Base-by-base conservation (phyloP, 2,797 vertebrate genomes). In the Chiroxiphia lanceolata region DNA sequence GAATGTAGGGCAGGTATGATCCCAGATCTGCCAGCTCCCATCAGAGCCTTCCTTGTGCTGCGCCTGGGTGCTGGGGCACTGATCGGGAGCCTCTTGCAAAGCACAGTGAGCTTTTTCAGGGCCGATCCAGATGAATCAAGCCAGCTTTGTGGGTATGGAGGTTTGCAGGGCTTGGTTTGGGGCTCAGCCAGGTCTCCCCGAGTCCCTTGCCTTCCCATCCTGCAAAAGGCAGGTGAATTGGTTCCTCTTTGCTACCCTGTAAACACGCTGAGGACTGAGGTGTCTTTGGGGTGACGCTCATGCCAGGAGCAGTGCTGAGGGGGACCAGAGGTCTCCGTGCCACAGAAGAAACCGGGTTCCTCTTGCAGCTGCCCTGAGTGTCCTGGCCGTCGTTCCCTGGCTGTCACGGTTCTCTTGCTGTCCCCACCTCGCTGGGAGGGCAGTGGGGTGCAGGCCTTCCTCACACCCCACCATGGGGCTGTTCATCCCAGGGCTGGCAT, bases 1-100 rank as follows among this genome's bases (percentile, higher is more conserved):
- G 26, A 96, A 95, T 95, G 82, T 96, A 95, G 95, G 95, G 91
- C 94, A 95, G 91, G 90, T 83, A 83, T 50, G 89, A 90, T n/a
- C 86, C 93, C 76, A 87, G 92, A 93, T 97, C 91, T 94, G 90
- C 91, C 95, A 94, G 59, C 84, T 95, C 88, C 89, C 83, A 69
- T 87, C 92, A 92, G 81, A 76, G 69, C 76, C 51, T 82, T 0
- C 76, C 51, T 82, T 0, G 3, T 10, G 3, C 11, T 3, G 54
- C 0, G 4, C 70, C 34, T 0, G 15, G 42, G 13, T 47, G 74
- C 69, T 40, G 44, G 72, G n/a, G 15, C 17, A 3, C 64, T 53
- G 36, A 10, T 56, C 4, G 1, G 18, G 42, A 61, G 34, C 45
- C 8, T 53, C 77, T 80, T 48, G 51, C 0, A 0, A 29, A 74